Conservation (phyloP, 2,888 invertebrate species). For the Drosophila affinis region DNA sequence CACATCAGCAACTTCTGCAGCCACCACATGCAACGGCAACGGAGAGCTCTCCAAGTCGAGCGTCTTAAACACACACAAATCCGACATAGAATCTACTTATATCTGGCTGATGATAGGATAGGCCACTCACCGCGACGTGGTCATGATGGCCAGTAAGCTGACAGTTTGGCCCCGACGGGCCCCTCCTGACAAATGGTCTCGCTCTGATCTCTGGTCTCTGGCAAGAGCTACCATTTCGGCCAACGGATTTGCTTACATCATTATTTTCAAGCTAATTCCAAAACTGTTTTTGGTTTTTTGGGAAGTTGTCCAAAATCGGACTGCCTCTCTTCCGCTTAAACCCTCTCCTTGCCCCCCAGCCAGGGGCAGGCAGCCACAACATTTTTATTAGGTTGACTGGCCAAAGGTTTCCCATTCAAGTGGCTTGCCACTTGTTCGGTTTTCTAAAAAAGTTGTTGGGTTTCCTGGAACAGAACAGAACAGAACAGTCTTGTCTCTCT, state of each 20-base stretch:
- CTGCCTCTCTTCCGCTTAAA: conserved; percentile 37
- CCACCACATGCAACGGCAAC: conserved; percentile 35
- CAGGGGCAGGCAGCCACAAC: conserved; percentile 36
- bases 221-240: background rate
- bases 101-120: conserved; percentile 4
- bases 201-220: no score
- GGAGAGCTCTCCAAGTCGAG: background rate
- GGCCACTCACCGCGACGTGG: background rate
- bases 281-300: conserved; percentile 22
- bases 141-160: background rate
- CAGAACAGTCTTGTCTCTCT: background rate
- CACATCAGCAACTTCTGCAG: conserved; percentile 26
- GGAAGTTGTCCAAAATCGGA: conserved; percentile 39
- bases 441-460: conserved; percentile 62
- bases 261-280: conserved; percentile 46
- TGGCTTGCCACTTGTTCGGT: conserved; percentile 44
- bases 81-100: conserved; percentile 40
- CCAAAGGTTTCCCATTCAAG: conserved; percentile 46
- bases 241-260: conserved; percentile 36
- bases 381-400: conserved; percentile 51
- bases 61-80: conserved; percentile 20
- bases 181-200: conserved; percentile 17
- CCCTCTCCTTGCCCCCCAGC: background rate
- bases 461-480: conserved; percentile 61
- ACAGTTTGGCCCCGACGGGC: conserved; percentile 3